Evolutionary conservation across 2,113 vertebrate species (phyloP).

Genomic region (Pithys albifrons): DNA sequence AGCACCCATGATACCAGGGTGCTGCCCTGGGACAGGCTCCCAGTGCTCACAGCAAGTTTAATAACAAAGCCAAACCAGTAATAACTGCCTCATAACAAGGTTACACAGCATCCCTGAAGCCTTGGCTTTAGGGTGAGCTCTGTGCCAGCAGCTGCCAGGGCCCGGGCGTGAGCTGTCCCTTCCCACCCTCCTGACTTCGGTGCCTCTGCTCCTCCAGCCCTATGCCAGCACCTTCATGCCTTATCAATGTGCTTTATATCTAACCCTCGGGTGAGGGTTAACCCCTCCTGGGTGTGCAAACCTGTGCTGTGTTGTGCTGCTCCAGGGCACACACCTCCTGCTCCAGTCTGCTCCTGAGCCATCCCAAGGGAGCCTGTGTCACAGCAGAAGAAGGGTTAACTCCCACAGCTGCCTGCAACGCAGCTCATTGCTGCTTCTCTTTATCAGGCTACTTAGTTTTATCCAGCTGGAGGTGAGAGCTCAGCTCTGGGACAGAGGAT

Average conservation of each 20-base stretch:
- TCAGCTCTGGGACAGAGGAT: background rate
- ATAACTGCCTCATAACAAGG: background rate
- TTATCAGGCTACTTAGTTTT: background rate
- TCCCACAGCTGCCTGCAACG: background rate
- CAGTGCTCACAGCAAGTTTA: background rate
- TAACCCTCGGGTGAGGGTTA: background rate
- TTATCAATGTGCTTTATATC: background rate
- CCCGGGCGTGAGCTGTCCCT: background rate
- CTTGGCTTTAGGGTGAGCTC: background rate
- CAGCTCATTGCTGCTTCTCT: background rate
- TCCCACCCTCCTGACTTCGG: background rate
- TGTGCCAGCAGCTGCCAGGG: background rate
- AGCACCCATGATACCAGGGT: background rate
- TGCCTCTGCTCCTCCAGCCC: background rate
- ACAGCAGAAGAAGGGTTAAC: background rate
- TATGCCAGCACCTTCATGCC: background rate
- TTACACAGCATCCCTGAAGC: background rate
- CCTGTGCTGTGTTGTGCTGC: fast-evolving
- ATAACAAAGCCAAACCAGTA: constrained; percentile 35
- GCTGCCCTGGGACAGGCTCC: background rate
- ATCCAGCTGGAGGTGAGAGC: background rate
- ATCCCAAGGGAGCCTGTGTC: background rate
- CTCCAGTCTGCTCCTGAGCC: background rate
- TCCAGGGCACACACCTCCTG: background rate
- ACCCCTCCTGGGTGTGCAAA: background rate